Base-by-base conservation (phyloP, 2,888 invertebrate species). In the Biston betularia region DNA sequence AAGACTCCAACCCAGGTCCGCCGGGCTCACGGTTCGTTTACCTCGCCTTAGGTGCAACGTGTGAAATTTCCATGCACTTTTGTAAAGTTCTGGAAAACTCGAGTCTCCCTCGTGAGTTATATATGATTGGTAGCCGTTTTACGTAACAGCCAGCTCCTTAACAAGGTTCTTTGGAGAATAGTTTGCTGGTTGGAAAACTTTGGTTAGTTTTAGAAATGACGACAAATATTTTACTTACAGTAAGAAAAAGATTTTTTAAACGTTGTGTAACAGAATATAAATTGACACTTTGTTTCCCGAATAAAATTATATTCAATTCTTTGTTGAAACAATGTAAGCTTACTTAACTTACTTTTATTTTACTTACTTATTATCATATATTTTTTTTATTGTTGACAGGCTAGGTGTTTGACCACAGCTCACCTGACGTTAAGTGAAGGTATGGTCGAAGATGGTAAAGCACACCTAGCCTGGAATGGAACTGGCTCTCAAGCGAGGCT, bases 11-110 rank as follows among this genome's bases (percentile, higher is more conserved):
- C 44, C 15, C 53, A 54, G 40, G 54, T 40, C 61, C 64, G 52
- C 52, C 53, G 53, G 54, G 63, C 50, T 54, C 70, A 72, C 76
- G 81, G 80, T 81, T 84, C 83, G 81, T 84, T 83, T 81, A 77
- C 68, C 77, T 64, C 70, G 75, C 77, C 77, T 79, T 63, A 69
- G 72, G 62, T 69, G 72, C 71, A 72, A 73, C 66, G 80, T 68
- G 72, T 44, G 63, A 70, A 70, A 70, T 72, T 70, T 74, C 64
- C 65, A 74, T 72, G 74, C 72, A 74, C 68, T 74, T 70, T 68
- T 56, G 57, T 11, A 61, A 60, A 63, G 44, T 68, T 55, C 35
- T 11, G 53, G 54, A 15, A 59, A 68, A 67, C 54, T 66, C 40
- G n/a, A 40, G 46, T 45, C 38, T 63, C 63, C 50, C 61, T 53